Evolutionary conservation across 2,113 vertebrate genomes (phyloP), one percentile per base, ranked within the genome.

Genomic region (Dipodomys spectabilis): DNA sequence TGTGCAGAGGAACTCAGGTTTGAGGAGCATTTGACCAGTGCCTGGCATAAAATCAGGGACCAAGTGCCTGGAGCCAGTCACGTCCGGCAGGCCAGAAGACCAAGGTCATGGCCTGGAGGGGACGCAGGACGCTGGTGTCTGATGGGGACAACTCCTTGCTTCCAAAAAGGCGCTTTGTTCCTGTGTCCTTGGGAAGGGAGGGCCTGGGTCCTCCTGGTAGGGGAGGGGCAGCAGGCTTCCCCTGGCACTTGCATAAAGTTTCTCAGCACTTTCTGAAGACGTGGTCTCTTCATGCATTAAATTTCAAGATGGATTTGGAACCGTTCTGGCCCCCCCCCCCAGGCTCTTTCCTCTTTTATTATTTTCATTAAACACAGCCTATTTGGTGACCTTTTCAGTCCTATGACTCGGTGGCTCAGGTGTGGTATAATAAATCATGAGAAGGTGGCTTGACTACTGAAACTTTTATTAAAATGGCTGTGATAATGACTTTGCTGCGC

Each of bases 371-470:
- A 74, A 5, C 1, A 25, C 20, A 12, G 44, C 45, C 69, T 18
- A 1, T 15, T 62, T 64, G 2, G 16, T 71, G 82, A 90, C 90
- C 78, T 87, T 93, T 94, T 71, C 72, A 82, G 7, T 19, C 79
- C 82, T 64, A 35, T 94, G 3, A 15, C 88, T 96, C 69, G 49
- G 45, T 53, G 89, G 20, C 35, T 93, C 30, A 1, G 23, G 22
- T 88, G 86, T 81, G 28, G 49, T 74, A 32, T 86, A 92, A 28
- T 88, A 97, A 95, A 69, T 28, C 72, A n/a, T 19, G 93, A 81
- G 49, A 75, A 53, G 39, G 32, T 90, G 78, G 86, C 90, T 96
- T 62, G 93, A 19, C 23, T 90, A 82, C 60, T 87, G 22, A 83
- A 96, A 90, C 74, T 90, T 78, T 60, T 89, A 83, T 69, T 39